Evolutionary conservation across 2,797 vertebrate genomes (phyloP), one percentile per base, ranked within the genome.

Genomic region (Gymnothorax javanicus): DNA sequence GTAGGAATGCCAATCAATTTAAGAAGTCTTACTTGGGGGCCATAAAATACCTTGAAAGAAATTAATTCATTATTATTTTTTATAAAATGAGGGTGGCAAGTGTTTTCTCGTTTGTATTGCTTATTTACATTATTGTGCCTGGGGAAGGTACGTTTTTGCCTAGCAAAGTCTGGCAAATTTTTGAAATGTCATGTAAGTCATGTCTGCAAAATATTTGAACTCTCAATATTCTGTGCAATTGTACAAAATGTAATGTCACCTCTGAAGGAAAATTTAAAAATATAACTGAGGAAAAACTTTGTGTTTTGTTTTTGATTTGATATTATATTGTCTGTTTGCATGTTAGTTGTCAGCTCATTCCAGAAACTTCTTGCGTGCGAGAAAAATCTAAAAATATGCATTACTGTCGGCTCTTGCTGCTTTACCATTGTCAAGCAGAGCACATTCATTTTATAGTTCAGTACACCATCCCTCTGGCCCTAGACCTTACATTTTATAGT

Each of bases 401-500:
- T 33, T 23, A 11, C n/a, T 54, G 7, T 79, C 33, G 4, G 33
- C 11, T 23, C 43, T 23, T 8, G 23, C 50, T 52, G 50, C 1
- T 8, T 1, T 33, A 17, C 88, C 88, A 92, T 90, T 93, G 92
- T 92, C 89, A 92, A 87, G 27, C 79, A 81, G 87, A 87, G 84
- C 91, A 89, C 94, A 95, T 91, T 93, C 95, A 92, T 94, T 96
- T 96, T 95, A 95, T 84, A 90, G 92, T 85, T 56, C 90, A 85
- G 86, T 88, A 89, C 90, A 92, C 89, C 91, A 91, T 92, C 93
- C 93, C 91, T 91, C 87, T 85, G 54, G 43, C 90, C 12, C 33
- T 62, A 87, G 90, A 90, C 92, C 86, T 89, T 90, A 90, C 90
- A 91, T 92, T 94, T 89, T 92, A 91, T 94, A 92, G 92, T 77